Conservation (phyloP, 2,888 invertebrate species). For the Trichogramma dendrolimi region DNA sequence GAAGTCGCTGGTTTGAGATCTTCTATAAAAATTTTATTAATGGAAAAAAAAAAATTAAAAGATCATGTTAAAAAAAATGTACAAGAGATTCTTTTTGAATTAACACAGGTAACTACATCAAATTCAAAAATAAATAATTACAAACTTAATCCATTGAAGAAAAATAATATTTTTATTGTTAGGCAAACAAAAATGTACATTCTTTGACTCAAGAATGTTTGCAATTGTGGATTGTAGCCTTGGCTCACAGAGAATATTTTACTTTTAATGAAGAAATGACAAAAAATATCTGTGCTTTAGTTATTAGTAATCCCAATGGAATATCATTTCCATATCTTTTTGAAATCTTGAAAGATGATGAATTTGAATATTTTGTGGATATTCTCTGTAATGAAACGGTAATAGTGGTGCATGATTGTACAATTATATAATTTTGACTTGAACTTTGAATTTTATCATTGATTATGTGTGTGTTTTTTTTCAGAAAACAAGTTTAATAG, state of each 20-base stretch:
- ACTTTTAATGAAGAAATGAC: conserved; percentile 30
- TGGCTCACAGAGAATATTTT: conserved; percentile 35
- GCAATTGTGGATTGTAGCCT: conserved; percentile 33
- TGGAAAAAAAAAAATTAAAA: conserved; percentile 30
- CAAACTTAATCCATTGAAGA: not conserved
- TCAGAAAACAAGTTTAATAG: conserved; percentile 32
- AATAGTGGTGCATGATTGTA: conserved; percentile 12
- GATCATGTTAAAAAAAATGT: conserved; percentile 31
- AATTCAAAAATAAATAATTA: not conserved
- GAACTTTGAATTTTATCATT: conserved; percentile 1
- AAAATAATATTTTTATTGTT: conserved; percentile 7
- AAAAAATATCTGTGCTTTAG: conserved; percentile 35
- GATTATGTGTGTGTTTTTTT: conserved; percentile 13
- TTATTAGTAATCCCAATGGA: conserved; percentile 33
- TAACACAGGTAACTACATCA: conserved; percentile 32
- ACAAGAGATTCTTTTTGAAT: conserved; percentile 30
- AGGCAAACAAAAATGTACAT: conserved; percentile 15
- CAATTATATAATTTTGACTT: conserved; percentile 18
- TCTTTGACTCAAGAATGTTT: conserved; percentile 33
- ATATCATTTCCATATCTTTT: conserved; percentile 35
- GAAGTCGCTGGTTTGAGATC: conserved; percentile 38
- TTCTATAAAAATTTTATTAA: conserved; percentile 34
- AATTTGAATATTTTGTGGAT: conserved; percentile 33
- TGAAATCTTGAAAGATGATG: conserved; percentile 33
- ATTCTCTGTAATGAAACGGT: conserved; percentile 34